Conservation (phyloP, 1,140 invertebrate species). For the Drosophila takahashii region DNA sequence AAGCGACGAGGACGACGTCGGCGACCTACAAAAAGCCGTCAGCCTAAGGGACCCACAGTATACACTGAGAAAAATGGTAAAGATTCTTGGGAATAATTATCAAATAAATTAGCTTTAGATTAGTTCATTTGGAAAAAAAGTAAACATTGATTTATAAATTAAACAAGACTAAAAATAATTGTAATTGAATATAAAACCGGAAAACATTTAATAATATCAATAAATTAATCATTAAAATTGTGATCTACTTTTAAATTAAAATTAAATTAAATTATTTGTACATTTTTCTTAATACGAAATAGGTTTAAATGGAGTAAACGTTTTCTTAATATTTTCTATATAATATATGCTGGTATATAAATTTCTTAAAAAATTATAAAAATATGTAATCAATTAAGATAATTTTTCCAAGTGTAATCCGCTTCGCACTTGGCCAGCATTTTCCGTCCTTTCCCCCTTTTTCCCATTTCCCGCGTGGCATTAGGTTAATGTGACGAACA, state of each 20-base stretch:
- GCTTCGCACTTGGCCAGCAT: conserved; percentile 18
- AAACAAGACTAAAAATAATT: no score
- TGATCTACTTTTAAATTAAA: no score
- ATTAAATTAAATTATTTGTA: no score
- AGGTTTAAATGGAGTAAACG: no score
- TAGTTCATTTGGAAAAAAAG: neutral
- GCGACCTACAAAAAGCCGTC: conserved; percentile 41
- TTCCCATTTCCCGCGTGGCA: conserved; percentile 27
- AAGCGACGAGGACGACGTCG: conserved; percentile 10
- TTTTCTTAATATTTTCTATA: no score
- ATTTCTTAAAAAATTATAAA: no score
- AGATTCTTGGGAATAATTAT: neutral
- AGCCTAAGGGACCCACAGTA: conserved; percentile 16
- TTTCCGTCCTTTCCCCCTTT: conserved; percentile 1
- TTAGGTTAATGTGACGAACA: conserved; percentile 75
- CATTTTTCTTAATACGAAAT: no score
- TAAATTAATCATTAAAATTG: no score
- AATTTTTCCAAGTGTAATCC: neutral
- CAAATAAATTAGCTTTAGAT: neutral
- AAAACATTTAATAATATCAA: no score
- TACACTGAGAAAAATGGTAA: conserved; percentile 2
- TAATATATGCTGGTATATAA: no score
- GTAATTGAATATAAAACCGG: no score
- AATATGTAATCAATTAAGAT: neutral
- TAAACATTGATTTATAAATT: no score